Evolutionary conservation across 1,140 invertebrate species (phyloP), one percentile per base, ranked within the genome.

Genomic region (Calliopsis andreniformis): DNA sequence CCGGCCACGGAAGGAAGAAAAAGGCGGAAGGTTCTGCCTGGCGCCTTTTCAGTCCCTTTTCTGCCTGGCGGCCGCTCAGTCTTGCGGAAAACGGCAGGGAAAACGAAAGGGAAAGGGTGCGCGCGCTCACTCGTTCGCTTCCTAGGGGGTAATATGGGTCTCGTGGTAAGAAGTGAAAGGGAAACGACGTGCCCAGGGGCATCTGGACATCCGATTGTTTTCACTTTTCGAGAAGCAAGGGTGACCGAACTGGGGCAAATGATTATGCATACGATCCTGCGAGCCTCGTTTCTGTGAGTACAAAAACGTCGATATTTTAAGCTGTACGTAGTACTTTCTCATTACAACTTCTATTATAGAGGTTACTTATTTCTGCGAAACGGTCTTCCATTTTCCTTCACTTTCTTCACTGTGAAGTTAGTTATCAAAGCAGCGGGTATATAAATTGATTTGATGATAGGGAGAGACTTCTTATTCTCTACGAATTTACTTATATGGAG

Each of bases 211-310:
- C 71, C 63, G 71, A 75, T 67, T 75, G 71, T 75, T 75, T 75
- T 75, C 71, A 75, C 71, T 75, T 75, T 75, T 75, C 71, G 71
- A 75, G 71, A 67, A 45, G 63, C 71, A 75, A 56, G 71, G 71
- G 71, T 67, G 71, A 20, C 71, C 51, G 71, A 75, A 75, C 71
- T 75, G 30, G 71, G 71, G 51, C 71, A 67, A 75, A 67, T 63
- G 51, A 43, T 20, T 56, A 75, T 78, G 62, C 53, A 72, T 63
- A 78, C 45, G 39, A 6, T 39, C 35, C 78, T 28, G 30, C 32
- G 14, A 35, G 32, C 43, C 63, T 64, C 71, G 8, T 10, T 30
- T 7, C n/a, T 49, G 56, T 4, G 32, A 35, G 28, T 35, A n/a
- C 10, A 32, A 59, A 32, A 23, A 43, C 42, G 30, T 39, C 4